Percentiles rank a stretch among this genome's conserved stretches.
phyloP scores from a whole-genome alignment of 2,113 vertebrate genomes.

The Smithornis capensis region DNA sequence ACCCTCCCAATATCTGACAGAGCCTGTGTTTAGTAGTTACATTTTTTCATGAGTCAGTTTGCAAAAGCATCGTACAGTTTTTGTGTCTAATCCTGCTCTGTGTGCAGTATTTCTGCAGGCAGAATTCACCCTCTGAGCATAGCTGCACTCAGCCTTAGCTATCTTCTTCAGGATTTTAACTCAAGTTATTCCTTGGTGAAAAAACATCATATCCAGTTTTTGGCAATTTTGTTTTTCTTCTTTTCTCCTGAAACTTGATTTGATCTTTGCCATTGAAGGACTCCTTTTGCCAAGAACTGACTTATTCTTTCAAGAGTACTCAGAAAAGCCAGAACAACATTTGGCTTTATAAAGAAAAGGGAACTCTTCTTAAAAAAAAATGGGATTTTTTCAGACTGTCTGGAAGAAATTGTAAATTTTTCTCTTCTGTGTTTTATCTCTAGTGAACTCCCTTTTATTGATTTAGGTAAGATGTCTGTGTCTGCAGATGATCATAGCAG shows the following conservation, averaged over 20 bases:
- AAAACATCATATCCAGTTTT: neutral
- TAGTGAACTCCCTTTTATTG: neutral
- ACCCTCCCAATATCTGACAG: neutral
- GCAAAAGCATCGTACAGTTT: neutral
- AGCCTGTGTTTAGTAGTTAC: neutral
- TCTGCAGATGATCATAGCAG: neutral
- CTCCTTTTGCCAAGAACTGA: neutral
- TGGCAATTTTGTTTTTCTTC: neutral
- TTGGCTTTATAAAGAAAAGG: neutral
- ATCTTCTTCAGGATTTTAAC: neutral
- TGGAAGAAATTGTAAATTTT: neutral
- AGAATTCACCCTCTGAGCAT: neutral
- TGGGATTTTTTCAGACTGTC: neutral
- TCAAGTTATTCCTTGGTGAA: neutral
- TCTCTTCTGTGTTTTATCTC: neutral
- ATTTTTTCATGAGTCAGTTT: neutral
- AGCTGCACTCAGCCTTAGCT: neutral
- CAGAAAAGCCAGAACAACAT: neutral
- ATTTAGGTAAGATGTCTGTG: neutral
- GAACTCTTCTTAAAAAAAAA: neutral
- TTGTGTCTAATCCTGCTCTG: neutral
- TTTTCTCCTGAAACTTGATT: neutral
- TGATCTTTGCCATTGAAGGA: neutral
- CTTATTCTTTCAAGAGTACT: neutral
- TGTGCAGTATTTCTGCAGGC: neutral